Evolutionary conservation across 2,113 vertebrate species (phyloP).

Genomic region (Pandion haliaetus): DNA sequence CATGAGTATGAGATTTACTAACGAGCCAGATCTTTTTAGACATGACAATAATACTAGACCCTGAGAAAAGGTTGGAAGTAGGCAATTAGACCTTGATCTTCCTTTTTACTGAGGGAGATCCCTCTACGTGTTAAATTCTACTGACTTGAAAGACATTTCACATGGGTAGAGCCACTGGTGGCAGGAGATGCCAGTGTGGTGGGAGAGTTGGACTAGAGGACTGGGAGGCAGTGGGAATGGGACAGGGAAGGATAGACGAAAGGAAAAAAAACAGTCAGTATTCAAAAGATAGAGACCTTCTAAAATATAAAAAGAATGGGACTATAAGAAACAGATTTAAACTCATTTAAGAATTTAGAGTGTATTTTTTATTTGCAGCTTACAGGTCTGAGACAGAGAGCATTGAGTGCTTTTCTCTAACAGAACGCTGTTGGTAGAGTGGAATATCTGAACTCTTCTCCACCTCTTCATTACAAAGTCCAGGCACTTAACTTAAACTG

Average conservation of each 20-base stretch:
- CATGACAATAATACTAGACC: neutral
- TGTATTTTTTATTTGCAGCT: neutral
- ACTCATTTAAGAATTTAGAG: neutral
- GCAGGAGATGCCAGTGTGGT: neutral
- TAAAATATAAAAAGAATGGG: neutral
- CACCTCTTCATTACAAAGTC: neutral
- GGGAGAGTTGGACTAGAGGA: rapidly evolving
- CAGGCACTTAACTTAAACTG: neutral
- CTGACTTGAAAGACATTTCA: neutral
- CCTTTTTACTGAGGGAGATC: neutral
- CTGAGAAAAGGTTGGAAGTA: neutral
- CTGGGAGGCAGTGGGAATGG: neutral
- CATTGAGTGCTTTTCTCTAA: neutral
- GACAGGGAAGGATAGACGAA: neutral
- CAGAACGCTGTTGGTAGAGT: neutral
- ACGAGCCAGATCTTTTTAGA: neutral
- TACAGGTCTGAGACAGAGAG: neutral
- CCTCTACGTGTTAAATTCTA: neutral
- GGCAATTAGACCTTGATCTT: neutral
- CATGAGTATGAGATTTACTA: neutral
- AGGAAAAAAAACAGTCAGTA: neutral
- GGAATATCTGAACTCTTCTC: neutral
- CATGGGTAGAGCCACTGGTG: neutral
- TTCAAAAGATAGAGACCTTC: neutral
- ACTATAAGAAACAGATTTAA: neutral